A percentile compares a stretch with the other conserved stretches of the same genome.
Evolutionary conservation across 2,113 vertebrate genomes (phyloP).

Genomic region (Oreochromis aureus): DNA sequence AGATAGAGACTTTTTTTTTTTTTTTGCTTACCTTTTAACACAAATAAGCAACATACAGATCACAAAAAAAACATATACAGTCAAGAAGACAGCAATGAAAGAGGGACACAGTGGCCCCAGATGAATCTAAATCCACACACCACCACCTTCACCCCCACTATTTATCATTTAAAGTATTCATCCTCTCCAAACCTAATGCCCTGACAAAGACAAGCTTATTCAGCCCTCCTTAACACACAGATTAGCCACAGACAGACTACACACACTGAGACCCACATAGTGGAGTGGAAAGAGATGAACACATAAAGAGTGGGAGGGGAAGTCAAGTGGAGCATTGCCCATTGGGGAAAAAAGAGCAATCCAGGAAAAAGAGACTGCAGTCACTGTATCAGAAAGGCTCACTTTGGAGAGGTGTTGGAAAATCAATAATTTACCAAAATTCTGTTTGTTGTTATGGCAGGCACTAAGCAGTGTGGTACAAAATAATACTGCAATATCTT

Average conservation of each 20-base stretch:
- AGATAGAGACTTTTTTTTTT: background rate
- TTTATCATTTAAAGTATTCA: slow-evolving; percentile 56
- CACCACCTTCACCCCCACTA: background rate
- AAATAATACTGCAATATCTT: background rate
- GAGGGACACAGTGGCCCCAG: background rate
- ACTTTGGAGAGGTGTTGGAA: background rate
- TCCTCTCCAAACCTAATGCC: slow-evolving; percentile 36
- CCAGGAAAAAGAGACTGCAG: background rate
- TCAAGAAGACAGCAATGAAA: background rate
- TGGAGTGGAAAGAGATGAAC: slow-evolving; percentile 12
- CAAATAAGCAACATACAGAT: background rate
- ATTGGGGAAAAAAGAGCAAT: background rate
- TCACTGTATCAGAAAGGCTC: background rate
- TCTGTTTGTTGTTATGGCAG: background rate
- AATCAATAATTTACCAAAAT: background rate
- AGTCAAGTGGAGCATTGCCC: slow-evolving; percentile 1
- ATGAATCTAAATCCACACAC: slow-evolving; percentile 34
- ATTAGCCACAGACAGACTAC: slow-evolving; percentile 42
- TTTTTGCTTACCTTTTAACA: background rate
- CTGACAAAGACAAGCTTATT: slow-evolving; percentile 53
- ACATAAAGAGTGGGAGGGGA: slow-evolving; percentile 30
- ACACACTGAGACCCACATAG: slow-evolving; percentile 6
- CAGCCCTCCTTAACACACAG: slow-evolving; percentile 51
- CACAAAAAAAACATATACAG: background rate
- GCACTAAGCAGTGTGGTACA: background rate